Evolutionary conservation across 2,113 vertebrate genomes (phyloP), one percentile per base, ranked within the genome.

Genomic region (Tetraodon nigroviridis): DNA sequence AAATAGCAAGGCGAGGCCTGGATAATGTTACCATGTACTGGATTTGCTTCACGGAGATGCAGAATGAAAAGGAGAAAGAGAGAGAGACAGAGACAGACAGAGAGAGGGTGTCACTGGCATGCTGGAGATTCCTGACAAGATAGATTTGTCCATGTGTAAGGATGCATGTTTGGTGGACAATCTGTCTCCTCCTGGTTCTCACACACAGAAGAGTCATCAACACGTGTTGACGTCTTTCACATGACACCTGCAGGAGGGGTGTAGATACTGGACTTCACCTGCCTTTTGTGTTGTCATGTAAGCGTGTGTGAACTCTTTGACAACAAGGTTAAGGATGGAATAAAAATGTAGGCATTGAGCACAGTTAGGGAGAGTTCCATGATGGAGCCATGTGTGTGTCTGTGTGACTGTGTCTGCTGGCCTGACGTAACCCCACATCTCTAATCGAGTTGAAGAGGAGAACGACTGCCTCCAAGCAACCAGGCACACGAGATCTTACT

Each of bases 11-110:
- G 83, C 71, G 69, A 87, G 82, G 83, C 75, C 84, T 63, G 66
- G 87, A 85, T 89, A 84, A 88, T 86, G 80, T 87, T 89, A 85
- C 84, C 81, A 80, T 80, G 85, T 88, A 89, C 90, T 90, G 82
- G 81, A 89, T 90, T 89, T 90, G 83, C 85, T 84, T 90, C 82
- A 88, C 61, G 78, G 85, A 80, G 81, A 86, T 83, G 83, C 22
- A 17, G 65, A 63, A 51, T 71, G 55, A 63, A 64, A 51, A 52
- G 48, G 69, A 40, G 17, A 24, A 54, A 58, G 40, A 52, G 52
- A 49, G 21, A 50, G 49, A 58, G 29, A 42, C 52, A 57, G 55
- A 61, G 46, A 54, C 6, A 61, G 58, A 71, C 18, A 76, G 64
- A 64, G 59, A 22, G 70, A 56, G 73, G 69, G 74, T 80, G 83